Conservation (phyloP, 2,797 vertebrate genomes). For the Alauda arvensis region DNA sequence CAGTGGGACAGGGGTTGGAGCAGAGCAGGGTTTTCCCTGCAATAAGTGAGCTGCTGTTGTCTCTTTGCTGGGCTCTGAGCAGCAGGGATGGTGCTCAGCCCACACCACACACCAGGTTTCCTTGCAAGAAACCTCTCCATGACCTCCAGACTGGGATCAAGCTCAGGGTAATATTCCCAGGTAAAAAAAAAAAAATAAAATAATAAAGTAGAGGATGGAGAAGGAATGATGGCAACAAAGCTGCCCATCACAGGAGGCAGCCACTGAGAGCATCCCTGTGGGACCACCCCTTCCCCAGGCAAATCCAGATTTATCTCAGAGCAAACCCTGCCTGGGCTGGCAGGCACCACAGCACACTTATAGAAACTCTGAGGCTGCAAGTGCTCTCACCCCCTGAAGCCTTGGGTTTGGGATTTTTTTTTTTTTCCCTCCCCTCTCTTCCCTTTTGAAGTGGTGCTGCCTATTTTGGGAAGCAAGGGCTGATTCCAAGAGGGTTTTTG, state of each 20-base stretch:
- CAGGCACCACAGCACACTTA: neutral
- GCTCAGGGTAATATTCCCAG: neutral
- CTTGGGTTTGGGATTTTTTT: neutral
- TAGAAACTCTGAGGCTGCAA: neutral
- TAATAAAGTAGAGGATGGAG: neutral
- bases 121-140: neutral
- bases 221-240: neutral
- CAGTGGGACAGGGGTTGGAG: neutral
- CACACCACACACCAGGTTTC: neutral
- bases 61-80: neutral
- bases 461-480: conserved; percentile 35
- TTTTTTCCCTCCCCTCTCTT: neutral
- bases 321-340: neutral
- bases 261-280: neutral
- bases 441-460: conserved; percentile 41
- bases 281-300: neutral
- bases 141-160: neutral
- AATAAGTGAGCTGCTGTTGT: fast-evolving
- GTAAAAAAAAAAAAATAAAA: neutral
- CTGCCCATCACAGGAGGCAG: neutral
- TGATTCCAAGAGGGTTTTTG: conserved; percentile 36
- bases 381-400: neutral
- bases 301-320: neutral
- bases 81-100: neutral
- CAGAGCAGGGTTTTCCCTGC: fast-evolving